Conservation (phyloP, 1,140 invertebrate species). For the Cyclina sinensis region DNA sequence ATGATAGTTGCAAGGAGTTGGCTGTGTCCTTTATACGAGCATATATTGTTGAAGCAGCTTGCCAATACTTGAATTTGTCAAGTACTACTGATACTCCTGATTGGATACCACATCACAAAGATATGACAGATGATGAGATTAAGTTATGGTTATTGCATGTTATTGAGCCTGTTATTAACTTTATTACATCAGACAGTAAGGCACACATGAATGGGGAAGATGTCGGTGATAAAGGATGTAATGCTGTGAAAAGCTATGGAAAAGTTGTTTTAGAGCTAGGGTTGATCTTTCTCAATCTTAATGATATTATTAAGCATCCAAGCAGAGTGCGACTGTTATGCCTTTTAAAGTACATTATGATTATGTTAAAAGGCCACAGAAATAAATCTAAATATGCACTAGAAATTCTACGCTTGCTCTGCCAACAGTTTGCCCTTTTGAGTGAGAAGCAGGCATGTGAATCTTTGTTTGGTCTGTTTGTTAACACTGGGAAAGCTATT, state of each 20-base stretch:
- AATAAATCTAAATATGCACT: conserved; percentile 59
- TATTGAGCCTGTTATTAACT: background rate
- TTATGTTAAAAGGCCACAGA: conserved; percentile 64
- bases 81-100: background rate
- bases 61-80: conserved; percentile 2
- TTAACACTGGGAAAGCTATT: conserved; percentile 38
- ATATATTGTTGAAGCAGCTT: conserved; percentile 54
- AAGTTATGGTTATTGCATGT: background rate
- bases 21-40: conserved; percentile 58
- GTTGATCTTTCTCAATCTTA: conserved; percentile 47
- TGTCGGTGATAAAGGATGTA: background rate
- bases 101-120: background rate
- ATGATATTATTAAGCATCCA: conserved; percentile 51
- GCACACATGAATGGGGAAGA: background rate
- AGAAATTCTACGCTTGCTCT: conserved; percentile 9
- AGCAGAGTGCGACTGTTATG: conserved; percentile 47
- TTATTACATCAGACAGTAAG: background rate
- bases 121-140: background rate
- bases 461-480: conserved; percentile 29
- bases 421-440: conserved; percentile 31
- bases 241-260: conserved; percentile 45
- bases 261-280: conserved; percentile 49
- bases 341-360: conserved; percentile 68
- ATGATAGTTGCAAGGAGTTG: no score
- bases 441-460: background rate